Conservation (phyloP, 1,140 invertebrate species). For the Hylaeus anthracinus region DNA sequence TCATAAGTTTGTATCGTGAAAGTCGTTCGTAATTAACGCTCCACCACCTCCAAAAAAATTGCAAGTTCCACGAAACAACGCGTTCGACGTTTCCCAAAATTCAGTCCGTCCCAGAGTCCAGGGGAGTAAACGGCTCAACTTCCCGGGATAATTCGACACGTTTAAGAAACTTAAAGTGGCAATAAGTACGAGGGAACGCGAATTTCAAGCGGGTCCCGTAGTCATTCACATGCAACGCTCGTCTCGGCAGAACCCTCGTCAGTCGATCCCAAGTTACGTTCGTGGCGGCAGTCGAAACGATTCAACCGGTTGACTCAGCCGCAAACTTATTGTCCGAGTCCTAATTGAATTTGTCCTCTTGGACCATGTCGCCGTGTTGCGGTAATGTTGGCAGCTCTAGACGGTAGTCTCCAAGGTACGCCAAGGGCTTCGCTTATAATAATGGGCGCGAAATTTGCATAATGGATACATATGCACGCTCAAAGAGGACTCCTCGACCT, state of each 20-base stretch:
- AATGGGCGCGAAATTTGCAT: slow-evolving; percentile 79
- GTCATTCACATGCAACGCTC: slow-evolving; percentile 51
- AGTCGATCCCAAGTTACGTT: slow-evolving; percentile 51
- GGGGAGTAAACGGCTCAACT: slow-evolving; percentile 14
- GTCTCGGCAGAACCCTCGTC: slow-evolving; percentile 44
- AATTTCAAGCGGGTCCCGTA: slow-evolving; percentile 18
- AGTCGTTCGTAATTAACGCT: no score
- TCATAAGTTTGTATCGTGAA: no score
- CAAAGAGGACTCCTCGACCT: slow-evolving; percentile 68
- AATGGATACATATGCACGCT: slow-evolving; percentile 80
- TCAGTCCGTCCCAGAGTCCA: slow-evolving; percentile 2
- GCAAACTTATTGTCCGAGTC: slow-evolving; percentile 70
- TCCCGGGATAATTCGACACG: slow-evolving; percentile 40
- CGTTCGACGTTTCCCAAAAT: neutral
- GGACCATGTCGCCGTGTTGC: slow-evolving; percentile 72
- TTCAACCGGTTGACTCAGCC: slow-evolving; percentile 61
- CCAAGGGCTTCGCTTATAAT: slow-evolving; percentile 78
- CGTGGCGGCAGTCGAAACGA: slow-evolving; percentile 46
- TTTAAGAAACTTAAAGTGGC: slow-evolving; percentile 53
- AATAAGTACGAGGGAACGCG: slow-evolving; percentile 36
- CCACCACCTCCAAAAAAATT: no score
- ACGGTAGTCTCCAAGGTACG: slow-evolving; percentile 68
- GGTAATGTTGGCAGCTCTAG: slow-evolving; percentile 75
- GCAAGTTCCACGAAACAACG: neutral
- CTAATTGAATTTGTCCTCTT: slow-evolving; percentile 77